A percentile compares a stretch with the other conserved stretches of the same genome.
phyloP scores from a whole-genome alignment of 2,888 invertebrate species.

The Chironomus tentans region DNA sequence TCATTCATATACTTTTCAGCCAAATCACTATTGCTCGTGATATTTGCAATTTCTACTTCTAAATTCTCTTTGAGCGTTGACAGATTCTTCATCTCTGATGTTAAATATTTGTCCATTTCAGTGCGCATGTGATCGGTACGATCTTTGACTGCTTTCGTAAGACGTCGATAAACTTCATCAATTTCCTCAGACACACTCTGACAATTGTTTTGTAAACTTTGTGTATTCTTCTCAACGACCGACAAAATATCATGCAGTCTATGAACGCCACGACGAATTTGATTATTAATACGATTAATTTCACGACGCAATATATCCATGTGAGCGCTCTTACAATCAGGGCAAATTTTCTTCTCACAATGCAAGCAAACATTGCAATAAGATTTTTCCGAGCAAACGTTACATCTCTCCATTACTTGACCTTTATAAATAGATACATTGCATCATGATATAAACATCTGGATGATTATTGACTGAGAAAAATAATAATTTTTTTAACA shows the following conservation, averaged over 20 bases:
- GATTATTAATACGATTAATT: conserved; percentile 79
- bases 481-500: no score
- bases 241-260: conserved; percentile 77
- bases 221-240: conserved; percentile 79
- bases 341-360: conserved; percentile 95
- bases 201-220: conserved; percentile 81
- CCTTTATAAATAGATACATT: conserved; percentile 37
- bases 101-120: conserved; percentile 87
- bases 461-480: background rate
- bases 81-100: conserved; percentile 76
- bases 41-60: conserved; percentile 89
- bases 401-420: conserved; percentile 87
- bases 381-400: conserved; percentile 87
- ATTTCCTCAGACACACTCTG: conserved; percentile 87
- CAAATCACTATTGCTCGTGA: conserved; percentile 91
- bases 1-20: conserved; percentile 91
- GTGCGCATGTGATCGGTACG: conserved; percentile 75
- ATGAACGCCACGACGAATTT: conserved; percentile 80
- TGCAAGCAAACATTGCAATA: conserved; percentile 84
- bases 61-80: conserved; percentile 85
- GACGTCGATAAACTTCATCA: conserved; percentile 80
- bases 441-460: no score
- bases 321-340: conserved; percentile 92
- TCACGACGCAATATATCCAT: conserved; percentile 91
- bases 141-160: conserved; percentile 82